Evolutionary conservation across 1,140 invertebrate species (phyloP), one percentile per base, ranked within the genome.

Genomic region (Polyergus mexicanus): DNA sequence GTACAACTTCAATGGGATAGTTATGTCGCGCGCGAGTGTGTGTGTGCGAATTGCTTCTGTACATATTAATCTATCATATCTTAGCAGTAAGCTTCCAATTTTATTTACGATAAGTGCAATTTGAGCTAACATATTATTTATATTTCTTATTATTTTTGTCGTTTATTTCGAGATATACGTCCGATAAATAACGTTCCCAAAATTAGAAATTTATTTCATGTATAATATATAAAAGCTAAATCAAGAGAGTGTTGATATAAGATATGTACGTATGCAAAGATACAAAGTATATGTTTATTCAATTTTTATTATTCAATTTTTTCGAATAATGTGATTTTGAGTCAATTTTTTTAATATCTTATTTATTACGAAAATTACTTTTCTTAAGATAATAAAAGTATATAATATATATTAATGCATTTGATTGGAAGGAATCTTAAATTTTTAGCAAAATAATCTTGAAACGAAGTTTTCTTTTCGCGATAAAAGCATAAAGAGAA

Each of bases 31-130:
- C 25, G 25, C 25, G 25, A 28, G 0, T 28, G 25, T 28, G 32
- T 32, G 0, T 32, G 32, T 32, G 32, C 3, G 25, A 11, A 22
- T 32, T 28, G 35, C 25, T 72, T 54, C 47, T 35, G 25, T 35
- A 22, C 44, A 13, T 41, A 13, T 28, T 71, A 47, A 74, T 83
- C 35, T 25, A 72, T 25, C 19, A 72, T 60, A 47, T 72, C 66
- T 60, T 72, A 41, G 38, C 38, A 60, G n/a, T 72, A 83, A 72
- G 41, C 38, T 74, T 72, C 25, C 25, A 22, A 72, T 72, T 44
- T 13, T 2, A 22, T 44, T 83, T 35, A 71, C 10, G 8, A 60
- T 16, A 10, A 83, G 8, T 4, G 3, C 28, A 28, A 60, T 19
- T 58, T 60, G 25, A 32, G 16, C 8, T 25, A 35, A 72, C 28